Conservation (phyloP, 2,113 vertebrate species). For the Oryzias javanicus region DNA sequence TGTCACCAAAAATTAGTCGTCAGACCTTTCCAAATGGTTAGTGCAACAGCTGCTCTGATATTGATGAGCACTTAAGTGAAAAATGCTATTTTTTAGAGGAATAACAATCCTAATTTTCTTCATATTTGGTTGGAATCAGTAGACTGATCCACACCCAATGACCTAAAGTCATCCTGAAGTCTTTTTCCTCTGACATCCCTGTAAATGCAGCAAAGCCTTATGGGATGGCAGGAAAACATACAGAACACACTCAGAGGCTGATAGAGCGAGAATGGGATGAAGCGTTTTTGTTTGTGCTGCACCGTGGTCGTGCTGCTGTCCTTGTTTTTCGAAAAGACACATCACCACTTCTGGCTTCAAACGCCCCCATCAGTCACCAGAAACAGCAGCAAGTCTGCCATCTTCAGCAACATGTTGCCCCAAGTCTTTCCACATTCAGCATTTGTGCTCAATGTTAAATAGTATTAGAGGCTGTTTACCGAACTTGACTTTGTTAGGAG, state of each 20-base stretch:
- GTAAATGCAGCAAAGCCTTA: slow-evolving; percentile 4
- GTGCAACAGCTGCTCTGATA: slow-evolving; percentile 12
- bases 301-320: slow-evolving; percentile 9
- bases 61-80: slow-evolving; percentile 28
- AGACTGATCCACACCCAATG: no score
- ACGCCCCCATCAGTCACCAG: slow-evolving; percentile 2
- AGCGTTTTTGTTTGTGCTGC: slow-evolving; percentile 27
- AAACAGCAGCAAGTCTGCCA: slow-evolving; percentile 51
- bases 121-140: neutral
- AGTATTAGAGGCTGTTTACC: no score
- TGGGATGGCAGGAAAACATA: neutral
- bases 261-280: slow-evolving; percentile 18
- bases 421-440: neutral
- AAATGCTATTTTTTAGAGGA: slow-evolving; percentile 33
- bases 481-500: no score
- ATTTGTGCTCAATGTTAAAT: no score
- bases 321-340: slow-evolving; percentile 24
- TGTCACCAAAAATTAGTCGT: slow-evolving; percentile 4
- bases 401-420: slow-evolving; percentile 38
- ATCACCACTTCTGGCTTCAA: slow-evolving; percentile 8
- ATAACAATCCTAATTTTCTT: slow-evolving; percentile 45
- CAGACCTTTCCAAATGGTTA: slow-evolving; percentile 21
- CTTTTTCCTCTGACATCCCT: slow-evolving; percentile 7
- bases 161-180: neutral
- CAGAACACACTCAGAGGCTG: neutral